These are phyloP conservation scores for Melanocharis versteri DNA, from an alignment of 2,113 vertebrate genomes.

Conservation along the genomic window DNA sequence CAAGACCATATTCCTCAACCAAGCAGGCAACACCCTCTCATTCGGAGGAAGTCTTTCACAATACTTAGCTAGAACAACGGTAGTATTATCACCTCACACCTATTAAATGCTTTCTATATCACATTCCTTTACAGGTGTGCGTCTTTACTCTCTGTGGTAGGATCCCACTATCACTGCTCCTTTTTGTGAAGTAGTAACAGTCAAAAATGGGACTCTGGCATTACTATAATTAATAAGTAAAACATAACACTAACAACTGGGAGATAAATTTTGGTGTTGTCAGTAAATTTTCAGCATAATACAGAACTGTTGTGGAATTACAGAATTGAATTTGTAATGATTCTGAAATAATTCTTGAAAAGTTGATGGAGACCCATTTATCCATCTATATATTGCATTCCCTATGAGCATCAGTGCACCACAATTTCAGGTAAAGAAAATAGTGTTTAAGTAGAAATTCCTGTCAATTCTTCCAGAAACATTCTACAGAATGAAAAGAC, in stretches of 20 bases:
- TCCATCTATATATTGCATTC: neutral
- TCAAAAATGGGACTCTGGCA: neutral
- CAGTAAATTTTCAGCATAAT: neutral
- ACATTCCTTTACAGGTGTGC: neutral
- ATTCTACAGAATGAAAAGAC: neutral
- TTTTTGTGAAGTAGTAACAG: neutral
- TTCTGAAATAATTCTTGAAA: neutral
- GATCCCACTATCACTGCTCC: neutral
- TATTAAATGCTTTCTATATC: neutral
- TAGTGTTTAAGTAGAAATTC: neutral
- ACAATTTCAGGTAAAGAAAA: neutral
- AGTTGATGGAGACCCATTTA: neutral
- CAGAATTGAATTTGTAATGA: neutral
- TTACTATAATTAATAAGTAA: neutral
- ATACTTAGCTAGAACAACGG: neutral
- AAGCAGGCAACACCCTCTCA: rapidly evolving
- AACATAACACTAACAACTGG: neutral
- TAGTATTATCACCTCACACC: neutral
- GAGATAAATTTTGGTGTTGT: neutral
- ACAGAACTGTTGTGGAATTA: neutral
- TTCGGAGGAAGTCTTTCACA: neutral
- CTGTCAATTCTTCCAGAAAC: neutral
- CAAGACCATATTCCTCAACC: neutral
- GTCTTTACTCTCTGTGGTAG: neutral
- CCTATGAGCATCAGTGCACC: neutral